Base-by-base conservation (phyloP, 1,140 invertebrate genomes). In the Chymomyza costata region DNA sequence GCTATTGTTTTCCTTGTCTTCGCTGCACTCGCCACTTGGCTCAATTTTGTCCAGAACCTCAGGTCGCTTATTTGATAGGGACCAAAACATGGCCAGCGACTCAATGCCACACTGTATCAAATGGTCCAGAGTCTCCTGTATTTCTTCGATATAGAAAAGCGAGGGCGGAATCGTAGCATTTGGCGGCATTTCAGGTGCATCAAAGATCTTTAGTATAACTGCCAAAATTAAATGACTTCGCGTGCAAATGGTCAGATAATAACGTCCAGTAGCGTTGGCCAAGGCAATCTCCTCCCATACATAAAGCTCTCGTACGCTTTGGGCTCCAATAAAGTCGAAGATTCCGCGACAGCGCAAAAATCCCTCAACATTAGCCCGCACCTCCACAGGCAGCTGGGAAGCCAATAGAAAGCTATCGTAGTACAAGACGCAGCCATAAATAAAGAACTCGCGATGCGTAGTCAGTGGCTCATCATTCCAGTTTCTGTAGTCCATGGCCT, bases 401-500 rank as follows among this genome's bases (percentile, higher is more conserved):
- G 90, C 90, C 18, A 94, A 68, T 32, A 94, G 84, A 82, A 92
- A 93, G 13, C 89, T 89, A 60, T 91, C 89, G 61, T 92, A 92
- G 82, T 92, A 94, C 25, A 93, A 68, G 53, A 91, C 92, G 14
- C 90, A 90, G 6, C 93, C 93, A 43, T 93, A 86, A 30, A 94
- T 91, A 10, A 92, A 93, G 67, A 93, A 93, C 11, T 94, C 84
- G 32, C 92, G 86, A 87, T 93, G 92, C 65, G 91, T 93, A 67
- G 92, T 91, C 78, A 93, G 87, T 1, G 92, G 90, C 82, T 93
- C 92, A 83, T 93, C 92, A 74, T 92, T 93, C 92, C 92, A 93
- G 85, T 93, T 92, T 66, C 91, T 87, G 84, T 94, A 93, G 86
- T 94, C 93, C 86, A 93, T 93, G 11, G 93, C 91, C 86, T 93